phyloP scores from a whole-genome alignment of 2,113 vertebrate genomes.

The Gnathonemus longibarbis region DNA sequence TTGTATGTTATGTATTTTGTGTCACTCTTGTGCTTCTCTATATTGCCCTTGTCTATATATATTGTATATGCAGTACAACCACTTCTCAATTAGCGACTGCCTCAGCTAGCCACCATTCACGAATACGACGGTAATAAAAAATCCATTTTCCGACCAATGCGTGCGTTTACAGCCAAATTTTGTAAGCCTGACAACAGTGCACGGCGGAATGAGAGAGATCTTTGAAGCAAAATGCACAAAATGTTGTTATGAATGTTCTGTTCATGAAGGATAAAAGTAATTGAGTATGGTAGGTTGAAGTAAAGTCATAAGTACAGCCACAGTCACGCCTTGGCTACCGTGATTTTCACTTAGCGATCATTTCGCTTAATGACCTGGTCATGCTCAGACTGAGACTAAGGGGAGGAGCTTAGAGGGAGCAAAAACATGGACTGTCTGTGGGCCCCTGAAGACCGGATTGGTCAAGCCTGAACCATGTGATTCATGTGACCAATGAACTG shows the following conservation, averaged over 20 bases:
- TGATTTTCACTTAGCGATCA: not conserved
- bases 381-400: not conserved
- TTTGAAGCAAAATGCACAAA: not conserved
- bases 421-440: not conserved
- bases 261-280: not conserved
- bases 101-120: not conserved
- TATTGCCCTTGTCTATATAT: not conserved
- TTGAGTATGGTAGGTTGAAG: not conserved
- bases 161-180: not conserved
- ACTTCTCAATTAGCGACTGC: not conserved
- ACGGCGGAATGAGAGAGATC: not conserved
- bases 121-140: not conserved
- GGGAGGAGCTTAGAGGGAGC: not conserved
- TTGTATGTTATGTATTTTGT: not conserved
- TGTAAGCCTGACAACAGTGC: not conserved
- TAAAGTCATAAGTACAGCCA: not conserved
- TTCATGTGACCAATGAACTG: not conserved
- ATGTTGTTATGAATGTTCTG: not conserved
- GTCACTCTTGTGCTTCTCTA: not conserved
- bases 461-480: not conserved
- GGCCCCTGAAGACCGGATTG: not conserved
- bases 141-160: not conserved
- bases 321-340: not conserved
- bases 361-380: not conserved
- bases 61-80: not conserved